Percentiles rank a stretch among this genome's conserved stretches.
These are phyloP conservation scores for Staurois parvus DNA, from an alignment of 2,797 vertebrate genomes.

Conservation along the genomic window DNA sequence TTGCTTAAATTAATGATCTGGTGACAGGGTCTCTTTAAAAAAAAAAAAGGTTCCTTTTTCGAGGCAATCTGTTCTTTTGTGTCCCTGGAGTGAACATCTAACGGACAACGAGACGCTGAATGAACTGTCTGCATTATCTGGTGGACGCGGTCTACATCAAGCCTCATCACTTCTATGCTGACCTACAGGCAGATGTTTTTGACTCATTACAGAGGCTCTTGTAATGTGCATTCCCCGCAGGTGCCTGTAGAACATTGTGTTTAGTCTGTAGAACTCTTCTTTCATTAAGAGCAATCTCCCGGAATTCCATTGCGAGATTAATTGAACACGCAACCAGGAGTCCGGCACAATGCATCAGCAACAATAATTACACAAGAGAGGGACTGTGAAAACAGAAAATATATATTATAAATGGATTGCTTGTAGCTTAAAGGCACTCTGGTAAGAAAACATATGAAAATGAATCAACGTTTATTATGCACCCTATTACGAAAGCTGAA, in stretches of 20 bases:
- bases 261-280: slow-evolving; percentile 4
- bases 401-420: not conserved
- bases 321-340: not conserved
- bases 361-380: not conserved
- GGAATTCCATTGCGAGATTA: not conserved
- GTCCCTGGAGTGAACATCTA: not conserved
- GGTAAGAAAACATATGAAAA: not conserved
- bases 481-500: not conserved
- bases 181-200: slow-evolving; percentile 21
- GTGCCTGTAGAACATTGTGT: not conserved
- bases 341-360: slow-evolving; percentile 1
- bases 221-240: not conserved
- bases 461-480: not conserved
- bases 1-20: too few species aligned
- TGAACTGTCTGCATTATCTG: not conserved
- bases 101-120: slow-evolving; percentile 7
- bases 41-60: not conserved
- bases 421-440: not conserved
- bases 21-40: too few species aligned
- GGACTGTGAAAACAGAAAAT: not conserved
- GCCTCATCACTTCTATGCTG: not conserved
- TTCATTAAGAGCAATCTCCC: not conserved
- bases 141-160: not conserved
- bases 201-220: not conserved
- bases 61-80: not conserved